A percentile compares a stretch with the other conserved stretches of the same genome.
phyloP scores from a whole-genome alignment of 2,888 invertebrate species.

The Macrosiphum euphorbiae region DNA sequence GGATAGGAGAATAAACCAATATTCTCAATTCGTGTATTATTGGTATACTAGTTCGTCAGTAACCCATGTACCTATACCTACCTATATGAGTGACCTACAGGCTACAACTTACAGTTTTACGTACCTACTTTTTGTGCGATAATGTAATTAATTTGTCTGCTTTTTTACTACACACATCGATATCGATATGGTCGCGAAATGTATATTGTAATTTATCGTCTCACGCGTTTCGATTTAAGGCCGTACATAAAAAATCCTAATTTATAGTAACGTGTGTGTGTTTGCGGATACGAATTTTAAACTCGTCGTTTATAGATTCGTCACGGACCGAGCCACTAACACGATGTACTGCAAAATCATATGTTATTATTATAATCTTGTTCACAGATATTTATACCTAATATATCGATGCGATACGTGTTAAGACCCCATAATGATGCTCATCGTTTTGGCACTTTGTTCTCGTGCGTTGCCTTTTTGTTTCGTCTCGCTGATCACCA shows the following conservation, averaged over 20 bases:
- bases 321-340: neutral
- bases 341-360: neutral
- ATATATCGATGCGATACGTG: neutral
- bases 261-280: neutral
- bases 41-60: neutral
- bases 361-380: neutral
- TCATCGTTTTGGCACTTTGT: neutral
- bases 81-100: neutral
- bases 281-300: neutral
- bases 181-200: neutral
- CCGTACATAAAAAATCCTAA: neutral
- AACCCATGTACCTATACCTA: neutral
- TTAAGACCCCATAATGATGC: neutral
- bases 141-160: neutral
- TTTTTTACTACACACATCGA: neutral
- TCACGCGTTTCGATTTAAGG: neutral
- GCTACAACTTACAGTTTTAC: neutral
- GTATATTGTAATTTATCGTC: neutral
- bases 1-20: neutral
- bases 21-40: too few relatives aligned
- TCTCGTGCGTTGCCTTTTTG: neutral
- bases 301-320: neutral
- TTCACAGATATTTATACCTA: neutral
- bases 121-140: neutral
- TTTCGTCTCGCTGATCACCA: neutral